Evolutionary conservation across 2,888 invertebrate species (phyloP), one percentile per base, ranked within the genome.

Genomic region (Elmis aenea): DNA sequence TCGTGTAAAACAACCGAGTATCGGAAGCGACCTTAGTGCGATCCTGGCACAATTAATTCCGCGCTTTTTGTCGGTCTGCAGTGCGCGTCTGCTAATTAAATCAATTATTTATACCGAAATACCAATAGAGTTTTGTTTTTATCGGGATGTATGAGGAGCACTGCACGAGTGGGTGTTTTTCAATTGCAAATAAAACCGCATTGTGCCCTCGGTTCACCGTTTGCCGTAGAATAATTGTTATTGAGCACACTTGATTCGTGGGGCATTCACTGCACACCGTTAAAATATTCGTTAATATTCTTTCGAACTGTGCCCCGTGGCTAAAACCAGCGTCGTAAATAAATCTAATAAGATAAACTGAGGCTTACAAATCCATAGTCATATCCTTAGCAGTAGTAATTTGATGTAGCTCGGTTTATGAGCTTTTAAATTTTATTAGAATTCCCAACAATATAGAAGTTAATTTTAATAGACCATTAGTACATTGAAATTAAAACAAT

Each of bases 101-200:
- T 55, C 52, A 53, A 55, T 55, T 54, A 55, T 55, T 54, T 55
- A 54, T 52, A 47, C 32, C 44, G 43, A 45, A 54, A 55, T 52
- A 51, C 50, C 51, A 45, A 53, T 18, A 54, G 53, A 50, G 51
- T 45, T 44, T 52, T 50, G 54, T 52, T 49, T 50, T 50, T 48
- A 34, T 45, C 44, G 42, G 41, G 39, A 45, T 42, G 38, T 32
- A 42, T 33, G 27, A n/a, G n/a, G n/a, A 32, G 36, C 21, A 25
- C 9, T 23, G 16, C 18, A 20, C 11, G 33, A 32, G 51, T 52
- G 52, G 50, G 50, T 54, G 51, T 51, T 54, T 35, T 54, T 51
- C 49, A 45, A 56, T 55, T 48, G 56, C 54, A 60, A 59, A 61
- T 62, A 58, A 57, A 59, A 62, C n/a, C n/a, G n/a, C n/a, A n/a